These are phyloP conservation scores for Lagothrix lagotricha DNA, from an alignment of 2,797 vertebrate genomes.

Conservation along the genomic window DNA sequence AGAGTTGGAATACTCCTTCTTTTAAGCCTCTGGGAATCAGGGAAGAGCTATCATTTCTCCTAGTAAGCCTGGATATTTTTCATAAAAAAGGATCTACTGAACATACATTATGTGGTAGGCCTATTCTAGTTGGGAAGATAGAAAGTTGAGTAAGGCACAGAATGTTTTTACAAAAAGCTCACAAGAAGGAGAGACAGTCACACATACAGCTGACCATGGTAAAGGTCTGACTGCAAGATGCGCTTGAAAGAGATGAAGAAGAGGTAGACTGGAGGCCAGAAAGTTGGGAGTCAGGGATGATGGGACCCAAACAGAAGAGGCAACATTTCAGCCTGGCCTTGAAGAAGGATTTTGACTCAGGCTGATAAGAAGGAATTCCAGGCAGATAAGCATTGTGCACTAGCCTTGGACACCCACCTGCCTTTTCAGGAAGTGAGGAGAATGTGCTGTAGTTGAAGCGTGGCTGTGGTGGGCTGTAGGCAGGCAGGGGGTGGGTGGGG, in stretches of 20 bases:
- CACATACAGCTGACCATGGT: not conserved
- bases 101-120: not conserved
- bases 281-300: not conserved
- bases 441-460: accelerated
- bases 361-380: not conserved
- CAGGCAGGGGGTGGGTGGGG: not conserved
- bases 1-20: not conserved
- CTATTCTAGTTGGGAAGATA: not conserved
- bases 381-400: not conserved
- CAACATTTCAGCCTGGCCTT: not conserved
- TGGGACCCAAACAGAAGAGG: not conserved
- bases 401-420: not conserved
- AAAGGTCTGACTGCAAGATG: not conserved
- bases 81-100: not conserved
- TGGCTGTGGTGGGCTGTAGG: no score
- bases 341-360: not conserved
- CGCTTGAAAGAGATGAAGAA: not conserved
- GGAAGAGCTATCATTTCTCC: not conserved
- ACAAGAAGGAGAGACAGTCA: not conserved
- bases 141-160: not conserved
- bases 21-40: not conserved
- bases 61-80: not conserved
- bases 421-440: not conserved
- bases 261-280: not conserved
- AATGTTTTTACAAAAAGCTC: not conserved